Conservation (phyloP, 1,140 invertebrate species). For the Linepithema humile region DNA sequence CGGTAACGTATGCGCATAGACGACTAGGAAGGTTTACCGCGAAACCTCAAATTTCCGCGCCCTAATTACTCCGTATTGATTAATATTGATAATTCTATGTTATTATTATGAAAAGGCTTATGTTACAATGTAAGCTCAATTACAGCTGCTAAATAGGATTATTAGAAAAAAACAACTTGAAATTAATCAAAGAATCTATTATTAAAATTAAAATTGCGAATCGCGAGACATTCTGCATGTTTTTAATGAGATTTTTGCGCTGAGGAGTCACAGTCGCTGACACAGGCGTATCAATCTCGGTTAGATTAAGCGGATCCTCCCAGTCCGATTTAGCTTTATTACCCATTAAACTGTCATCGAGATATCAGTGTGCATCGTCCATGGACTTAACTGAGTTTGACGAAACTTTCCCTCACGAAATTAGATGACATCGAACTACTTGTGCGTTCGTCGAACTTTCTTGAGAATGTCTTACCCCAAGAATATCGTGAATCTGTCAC, state of each 20-base stretch:
- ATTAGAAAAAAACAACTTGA: background rate
- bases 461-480: background rate
- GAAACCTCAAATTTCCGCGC: background rate
- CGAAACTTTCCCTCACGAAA: constrained; percentile 63
- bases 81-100: background rate
- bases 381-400: constrained; percentile 60
- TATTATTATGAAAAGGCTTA: background rate
- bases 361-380: background rate
- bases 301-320: constrained; percentile 36
- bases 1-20: background rate
- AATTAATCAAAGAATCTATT: background rate
- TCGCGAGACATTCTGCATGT: background rate
- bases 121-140: background rate
- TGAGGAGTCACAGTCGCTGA: background rate
- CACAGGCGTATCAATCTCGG: constrained; percentile 62
- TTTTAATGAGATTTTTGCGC: background rate
- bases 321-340: constrained; percentile 49
- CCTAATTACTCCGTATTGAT: background rate
- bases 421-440: constrained; percentile 58
- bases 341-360: constrained; percentile 72
- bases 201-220: background rate
- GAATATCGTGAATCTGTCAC: constrained; percentile 14
- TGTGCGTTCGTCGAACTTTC: background rate
- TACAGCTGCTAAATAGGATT: background rate
- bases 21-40: background rate